These are phyloP conservation scores for Neodiprion lecontei DNA, from an alignment of 1,140 invertebrate species.

Conservation along the genomic window DNA sequence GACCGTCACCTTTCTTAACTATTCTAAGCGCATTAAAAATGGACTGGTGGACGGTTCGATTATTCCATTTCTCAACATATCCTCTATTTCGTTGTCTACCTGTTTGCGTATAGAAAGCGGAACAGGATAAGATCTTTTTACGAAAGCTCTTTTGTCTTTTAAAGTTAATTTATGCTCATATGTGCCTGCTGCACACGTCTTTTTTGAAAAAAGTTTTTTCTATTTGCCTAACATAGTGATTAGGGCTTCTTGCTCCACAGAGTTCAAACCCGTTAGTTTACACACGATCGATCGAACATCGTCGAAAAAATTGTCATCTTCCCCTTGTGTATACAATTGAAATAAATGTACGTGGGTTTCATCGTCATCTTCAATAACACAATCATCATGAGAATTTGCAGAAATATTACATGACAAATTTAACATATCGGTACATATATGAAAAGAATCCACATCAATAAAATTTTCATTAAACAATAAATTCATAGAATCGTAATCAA, in stretches of 20 bases:
- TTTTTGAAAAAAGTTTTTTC: not conserved
- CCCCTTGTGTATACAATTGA: not conserved
- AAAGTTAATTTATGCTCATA: constrained; percentile 24
- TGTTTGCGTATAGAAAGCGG: constrained; percentile 18
- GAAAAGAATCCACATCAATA: not conserved
- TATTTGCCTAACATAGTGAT: not conserved
- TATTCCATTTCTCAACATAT: constrained; percentile 29
- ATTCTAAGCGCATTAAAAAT: constrained; percentile 41
- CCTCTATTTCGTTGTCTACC: constrained; percentile 19
- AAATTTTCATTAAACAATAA: constrained; percentile 12
- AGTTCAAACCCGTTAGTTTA: constrained; percentile 3
- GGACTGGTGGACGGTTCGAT: constrained; percentile 34
- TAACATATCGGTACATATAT: not conserved
- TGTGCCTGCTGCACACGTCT: not conserved
- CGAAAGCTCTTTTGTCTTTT: constrained; percentile 20
- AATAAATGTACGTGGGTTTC: not conserved
- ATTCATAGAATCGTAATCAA: not conserved
- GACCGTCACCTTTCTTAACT: constrained; percentile 14
- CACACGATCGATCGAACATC: not conserved
- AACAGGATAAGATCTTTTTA: constrained; percentile 28
- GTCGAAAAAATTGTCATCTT: constrained; percentile 4
- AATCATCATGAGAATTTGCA: not conserved
- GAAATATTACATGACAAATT: not conserved
- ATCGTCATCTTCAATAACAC: not conserved
- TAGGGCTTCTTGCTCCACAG: not conserved